Evolutionary conservation across 2,113 vertebrate genomes (phyloP), one percentile per base, ranked within the genome.

Genomic region (Austrofundulus limnaeus): DNA sequence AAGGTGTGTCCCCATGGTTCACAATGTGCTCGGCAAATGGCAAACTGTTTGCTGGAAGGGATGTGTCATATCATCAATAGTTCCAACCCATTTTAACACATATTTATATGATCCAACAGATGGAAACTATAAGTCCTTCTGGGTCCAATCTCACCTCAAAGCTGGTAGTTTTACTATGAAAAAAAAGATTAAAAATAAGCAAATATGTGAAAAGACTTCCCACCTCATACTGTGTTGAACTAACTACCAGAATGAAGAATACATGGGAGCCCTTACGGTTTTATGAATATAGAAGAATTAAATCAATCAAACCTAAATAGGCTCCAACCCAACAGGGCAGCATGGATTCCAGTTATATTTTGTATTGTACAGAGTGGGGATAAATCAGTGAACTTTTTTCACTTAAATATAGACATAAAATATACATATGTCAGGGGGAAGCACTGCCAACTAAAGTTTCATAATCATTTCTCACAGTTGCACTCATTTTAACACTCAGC

Each of bases 371-470:
- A 14, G 25, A 19, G 13, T 17, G 37, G 42, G 4, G 17, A 47
- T 53, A 46, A 55, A 66, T 31, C 20, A 37, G 37, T 3, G 5
- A 28, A 25, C 17, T 31, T 31, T 52, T n/a, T 7, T 37, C 17
- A 16, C 31, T 34, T 34, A 11, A 19, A 52, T 12, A 52, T 31
- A 53, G 19, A 16, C 17, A 31, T 34, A 37, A 50, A 67, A 68
- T 59, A 51, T 68, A 28, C 42, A 51, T 51, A 12, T 9, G 24
- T n/a, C 19, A 68, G 31, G 20, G n/a, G n/a, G 46, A 49, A 14
- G 43, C 54, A 24, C 34, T 68, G 19, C 65, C 15, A 59, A 25
- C n/a, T 50, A 21, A 17, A 23, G 37, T 34, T 58, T 8, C 11
- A 24, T 45, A 45, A 19, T 58, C 28, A 42, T 58, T 5, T 42